A percentile compares a stretch with the other conserved stretches of the same genome.
Evolutionary conservation across 1,140 invertebrate genomes (phyloP).

Genomic region (Camponotus vicinus): DNA sequence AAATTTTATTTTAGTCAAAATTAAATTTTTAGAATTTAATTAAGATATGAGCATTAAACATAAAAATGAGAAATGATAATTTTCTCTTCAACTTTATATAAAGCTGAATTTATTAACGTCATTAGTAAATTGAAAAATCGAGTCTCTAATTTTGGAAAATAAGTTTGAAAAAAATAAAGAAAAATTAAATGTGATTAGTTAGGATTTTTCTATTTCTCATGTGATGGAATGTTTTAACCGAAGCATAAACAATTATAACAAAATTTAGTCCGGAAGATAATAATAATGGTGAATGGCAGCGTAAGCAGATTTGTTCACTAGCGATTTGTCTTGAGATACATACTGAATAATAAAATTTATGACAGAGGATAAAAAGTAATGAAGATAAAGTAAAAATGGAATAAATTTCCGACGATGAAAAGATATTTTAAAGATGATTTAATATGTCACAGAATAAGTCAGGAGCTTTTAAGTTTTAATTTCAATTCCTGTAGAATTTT

Average conservation of each 20-base stretch:
- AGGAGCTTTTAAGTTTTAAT: not conserved
- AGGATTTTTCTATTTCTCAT: not conserved
- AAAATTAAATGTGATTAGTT: not conserved
- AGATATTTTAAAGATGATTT: not conserved
- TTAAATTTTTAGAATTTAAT: not conserved
- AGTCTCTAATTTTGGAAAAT: not conserved
- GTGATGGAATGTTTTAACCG: not conserved
- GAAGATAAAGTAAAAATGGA: not conserved
- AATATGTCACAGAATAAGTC: not conserved
- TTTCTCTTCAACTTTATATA: not conserved
- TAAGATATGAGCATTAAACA: not conserved
- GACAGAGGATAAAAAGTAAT: not conserved
- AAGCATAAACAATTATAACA: conserved; percentile 38
- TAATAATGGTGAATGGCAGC: not conserved
- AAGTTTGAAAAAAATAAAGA: conserved; percentile 8
- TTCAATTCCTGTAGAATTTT: not conserved
- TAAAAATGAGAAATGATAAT: not conserved
- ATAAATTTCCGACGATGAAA: not conserved
- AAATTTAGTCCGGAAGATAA: conserved; percentile 1
- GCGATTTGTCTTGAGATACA: not conserved
- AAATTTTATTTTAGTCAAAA: not conserved
- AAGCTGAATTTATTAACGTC: not conserved
- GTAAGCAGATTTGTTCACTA: not conserved
- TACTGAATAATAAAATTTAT: not conserved
- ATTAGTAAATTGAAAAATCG: not conserved